Conservation (phyloP, 2,113 vertebrate genomes). For the Trogon melanurus region DNA sequence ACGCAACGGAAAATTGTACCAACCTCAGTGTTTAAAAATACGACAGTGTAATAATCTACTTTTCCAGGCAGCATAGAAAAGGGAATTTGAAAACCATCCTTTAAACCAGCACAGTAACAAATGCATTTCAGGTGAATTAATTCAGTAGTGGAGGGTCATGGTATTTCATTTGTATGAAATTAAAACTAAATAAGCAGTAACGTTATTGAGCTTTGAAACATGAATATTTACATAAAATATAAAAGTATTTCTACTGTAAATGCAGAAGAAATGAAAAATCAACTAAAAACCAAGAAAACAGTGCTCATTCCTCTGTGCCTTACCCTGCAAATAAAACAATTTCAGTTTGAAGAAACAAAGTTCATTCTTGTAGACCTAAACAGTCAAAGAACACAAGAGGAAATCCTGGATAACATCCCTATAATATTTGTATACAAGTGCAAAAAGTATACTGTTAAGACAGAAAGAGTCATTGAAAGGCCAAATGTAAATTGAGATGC, state of each 20-base stretch:
- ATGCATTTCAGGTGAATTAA: neutral
- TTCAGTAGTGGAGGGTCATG: neutral
- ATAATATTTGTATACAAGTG: neutral
- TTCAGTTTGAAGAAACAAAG: neutral
- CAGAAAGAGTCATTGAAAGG: conserved; percentile 31
- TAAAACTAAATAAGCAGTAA: neutral
- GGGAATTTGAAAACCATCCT: neutral
- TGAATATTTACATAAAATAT: neutral
- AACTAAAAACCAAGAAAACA: neutral
- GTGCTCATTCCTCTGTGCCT: neutral
- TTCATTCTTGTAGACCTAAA: neutral
- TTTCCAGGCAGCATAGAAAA: neutral
- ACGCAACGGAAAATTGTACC: neutral
- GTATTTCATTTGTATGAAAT: neutral
- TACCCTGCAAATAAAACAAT: neutral
- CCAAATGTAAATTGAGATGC: conserved; percentile 45
- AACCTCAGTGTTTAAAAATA: conserved; percentile 4
- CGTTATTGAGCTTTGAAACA: neutral
- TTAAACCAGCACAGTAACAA: neutral
- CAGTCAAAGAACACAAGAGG: neutral
- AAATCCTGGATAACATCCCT: neutral
- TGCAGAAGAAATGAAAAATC: neutral
- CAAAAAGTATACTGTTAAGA: conserved; percentile 17
- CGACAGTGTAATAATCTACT: neutral
- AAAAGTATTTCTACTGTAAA: neutral